These are phyloP conservation scores for Poecilia latipinna DNA, from an alignment of 2,113 vertebrate genomes.

Conservation along the genomic window DNA sequence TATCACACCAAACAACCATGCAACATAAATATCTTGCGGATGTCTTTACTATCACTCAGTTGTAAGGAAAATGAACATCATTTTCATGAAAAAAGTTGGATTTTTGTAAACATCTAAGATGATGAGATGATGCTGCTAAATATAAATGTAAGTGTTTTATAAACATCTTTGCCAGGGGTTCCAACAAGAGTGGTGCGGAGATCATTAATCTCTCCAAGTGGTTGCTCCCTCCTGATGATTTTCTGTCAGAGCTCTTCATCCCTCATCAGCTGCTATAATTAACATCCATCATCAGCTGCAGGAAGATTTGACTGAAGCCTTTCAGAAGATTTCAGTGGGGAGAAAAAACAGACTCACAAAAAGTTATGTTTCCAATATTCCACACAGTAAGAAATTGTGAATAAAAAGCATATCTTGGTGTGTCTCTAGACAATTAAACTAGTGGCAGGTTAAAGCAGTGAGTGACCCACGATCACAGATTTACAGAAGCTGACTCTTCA, in stretches of 20 bases:
- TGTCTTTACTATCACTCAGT: too few species aligned
- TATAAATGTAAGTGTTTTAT: not conserved
- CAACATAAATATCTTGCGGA: too few species aligned
- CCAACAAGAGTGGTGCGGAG: not conserved
- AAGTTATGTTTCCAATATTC: not conserved
- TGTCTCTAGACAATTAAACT: too few species aligned
- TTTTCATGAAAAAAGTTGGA: not conserved
- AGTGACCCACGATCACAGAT: too few species aligned
- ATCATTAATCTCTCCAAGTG: not conserved
- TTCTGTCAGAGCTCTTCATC: not conserved
- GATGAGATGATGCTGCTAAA: not conserved
- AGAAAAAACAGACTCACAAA: not conserved
- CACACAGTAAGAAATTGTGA: too few species aligned
- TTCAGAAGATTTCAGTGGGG: not conserved
- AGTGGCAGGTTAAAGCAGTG: too few species aligned
- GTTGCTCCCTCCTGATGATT: not conserved
- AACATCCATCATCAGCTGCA: not conserved
- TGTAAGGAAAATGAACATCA: too few species aligned
- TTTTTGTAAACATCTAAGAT: not conserved
- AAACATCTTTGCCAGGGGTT: not conserved
- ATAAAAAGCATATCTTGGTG: too few species aligned
- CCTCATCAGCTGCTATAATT: slow-evolving; percentile 8
- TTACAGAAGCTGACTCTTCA: too few species aligned
- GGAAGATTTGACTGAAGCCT: not conserved
- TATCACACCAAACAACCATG: too few species aligned